Base-by-base conservation (phyloP, 2,113 vertebrate genomes). In the Capra hircus region DNA sequence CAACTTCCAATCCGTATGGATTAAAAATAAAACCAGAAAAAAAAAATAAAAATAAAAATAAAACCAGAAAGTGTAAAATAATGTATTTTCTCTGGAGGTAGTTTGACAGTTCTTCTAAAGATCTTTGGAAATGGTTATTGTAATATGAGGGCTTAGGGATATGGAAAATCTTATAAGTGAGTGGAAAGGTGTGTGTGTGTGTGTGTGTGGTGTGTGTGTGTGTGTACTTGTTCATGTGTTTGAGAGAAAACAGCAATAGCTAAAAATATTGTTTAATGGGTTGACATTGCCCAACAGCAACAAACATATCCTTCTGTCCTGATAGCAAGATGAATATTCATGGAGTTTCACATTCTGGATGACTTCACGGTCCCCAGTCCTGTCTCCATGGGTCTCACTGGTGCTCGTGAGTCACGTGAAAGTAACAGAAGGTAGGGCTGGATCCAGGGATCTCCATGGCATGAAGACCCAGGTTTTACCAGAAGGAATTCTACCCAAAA, bases 361-460 rank as follows among this genome's bases (percentile, higher is more conserved):
- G 2, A 15, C 15, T 52, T 45, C 83, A 2, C 1, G 1, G 64
- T 28, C 11, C 25, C 16, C 8, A 2, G 14, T 1, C 53, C 67
- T 15, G 2, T 45, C 27, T 55, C 19, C 13, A 1, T 8, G 3
- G 30, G 59, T 6, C 7, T 40, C 10, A 5, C 15, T 45, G 11
- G 25, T 28, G 59, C 30, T 17, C 1, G 0, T 10, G 16, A 3
- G 28, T 43, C 33, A 1, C 0, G 2, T 74, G 55, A 25, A 19
- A 64, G 16, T n/a, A 28, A 2, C 12, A 60, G 16, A n/a, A 25
- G 3, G 36, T 16, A 7, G 27, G 23, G 2, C 0, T 6, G 78
- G 48, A 12, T 36, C 43, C 16, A 82, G 62, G 33, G 6, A 14
- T 82, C 11, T 55, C 59, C 67, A 13, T 10, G 16, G 43, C 2